These are phyloP conservation scores for Caenorhabditis inopinata DNA, from an alignment of 1,140 invertebrate species.

Conservation along the genomic window DNA sequence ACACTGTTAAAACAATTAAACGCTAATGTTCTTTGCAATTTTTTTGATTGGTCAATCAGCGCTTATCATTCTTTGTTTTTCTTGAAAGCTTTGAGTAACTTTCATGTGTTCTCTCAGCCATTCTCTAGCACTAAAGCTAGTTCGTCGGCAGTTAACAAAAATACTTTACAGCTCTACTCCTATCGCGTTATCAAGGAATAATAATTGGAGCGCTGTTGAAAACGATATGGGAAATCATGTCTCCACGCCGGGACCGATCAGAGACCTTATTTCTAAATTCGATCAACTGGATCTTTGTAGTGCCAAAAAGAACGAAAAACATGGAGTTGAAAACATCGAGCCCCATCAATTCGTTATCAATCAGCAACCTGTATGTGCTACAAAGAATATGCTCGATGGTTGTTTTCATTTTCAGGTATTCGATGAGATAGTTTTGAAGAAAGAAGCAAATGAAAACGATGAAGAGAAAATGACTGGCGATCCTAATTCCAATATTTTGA, in stretches of 20 bases:
- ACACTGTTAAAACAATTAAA: too few species aligned
- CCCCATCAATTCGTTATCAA: conserved; percentile 6
- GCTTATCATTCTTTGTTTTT: too few species aligned
- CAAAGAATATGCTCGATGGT: too few species aligned
- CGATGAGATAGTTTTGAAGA: neutral
- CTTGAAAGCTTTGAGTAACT: too few species aligned
- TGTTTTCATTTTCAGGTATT: too few species aligned
- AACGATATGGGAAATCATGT: conserved; percentile 10
- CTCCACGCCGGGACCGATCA: neutral
- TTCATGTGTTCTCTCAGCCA: too few species aligned
- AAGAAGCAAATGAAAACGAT: neutral
- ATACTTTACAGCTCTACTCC: neutral
- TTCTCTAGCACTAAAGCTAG: too few species aligned
- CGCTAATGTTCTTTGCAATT: too few species aligned
- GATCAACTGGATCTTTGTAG: conserved; percentile 5
- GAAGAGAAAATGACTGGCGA: neutral
- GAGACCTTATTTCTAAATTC: neutral
- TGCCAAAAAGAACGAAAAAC: conserved; percentile 5
- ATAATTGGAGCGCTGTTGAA: neutral
- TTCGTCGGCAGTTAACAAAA: too few species aligned
- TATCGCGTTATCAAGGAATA: neutral
- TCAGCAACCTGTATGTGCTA: neutral
- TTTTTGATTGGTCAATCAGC: too few species aligned
- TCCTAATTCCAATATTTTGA: neutral
- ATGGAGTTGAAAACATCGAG: conserved; percentile 3